Evolutionary conservation across 2,888 invertebrate species (phyloP), one percentile per base, ranked within the genome.

Genomic region (Lepidochrysops patricia): DNA sequence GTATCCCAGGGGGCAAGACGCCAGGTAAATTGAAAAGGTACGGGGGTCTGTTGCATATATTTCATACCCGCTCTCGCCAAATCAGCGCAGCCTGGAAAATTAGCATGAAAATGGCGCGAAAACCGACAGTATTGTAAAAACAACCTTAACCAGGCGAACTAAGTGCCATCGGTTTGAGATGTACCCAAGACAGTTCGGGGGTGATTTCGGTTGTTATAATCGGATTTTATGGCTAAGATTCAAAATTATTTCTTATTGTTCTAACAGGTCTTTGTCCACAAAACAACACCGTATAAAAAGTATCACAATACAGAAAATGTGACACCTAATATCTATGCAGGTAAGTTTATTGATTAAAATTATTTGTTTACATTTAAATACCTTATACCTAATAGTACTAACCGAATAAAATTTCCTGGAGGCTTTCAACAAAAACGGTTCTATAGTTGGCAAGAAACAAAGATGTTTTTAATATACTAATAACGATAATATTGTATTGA

Each of bases 51-150:
- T 72, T 74, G 77, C 78, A 81, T 81, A 82, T 81, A 83, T 83
- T 83, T 81, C 77, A 81, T 77, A 76, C 25, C 50, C 15, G 29
- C 26, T 19, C 73, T 72, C 73, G 68, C 72, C 70, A 79, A 82
- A 82, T 82, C 82, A 81, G 79, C 77, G 74, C 72, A 73, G 54
- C 19, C 72, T 70, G 70, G 68, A 73, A 79, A 79, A 84, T 84
- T 83, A 83, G 77, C 81, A 82, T 82, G 79, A 80, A 81, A 84
- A 84, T 80, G 79, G 79, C 65, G 74, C 73, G 78, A 72, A 75
- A 79, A 76, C 77, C 76, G 76, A 71, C 72, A 67, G 70, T 65
- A 70, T 68, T 72, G 69, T 66, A 69, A 75, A 73, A 77, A 75
- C 64, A 65, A 63, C 32, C n/a, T 54, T 29, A 54, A 15, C 19